A percentile compares a stretch with the other conserved stretches of the same genome.
These are phyloP conservation scores for Diarsia dahlii DNA, from an alignment of 2,888 invertebrate species.

Conservation along the genomic window DNA sequence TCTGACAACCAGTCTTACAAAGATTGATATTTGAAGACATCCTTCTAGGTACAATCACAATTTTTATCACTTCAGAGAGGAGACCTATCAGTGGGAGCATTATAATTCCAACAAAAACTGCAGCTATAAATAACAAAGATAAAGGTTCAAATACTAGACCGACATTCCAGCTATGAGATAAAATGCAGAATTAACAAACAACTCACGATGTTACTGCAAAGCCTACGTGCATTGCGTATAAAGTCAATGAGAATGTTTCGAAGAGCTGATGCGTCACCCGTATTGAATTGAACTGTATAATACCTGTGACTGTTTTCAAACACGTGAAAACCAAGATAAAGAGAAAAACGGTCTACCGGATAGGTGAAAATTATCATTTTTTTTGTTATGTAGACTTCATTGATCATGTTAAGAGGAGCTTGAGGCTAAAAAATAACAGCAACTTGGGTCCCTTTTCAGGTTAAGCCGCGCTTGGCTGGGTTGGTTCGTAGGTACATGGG, in stretches of 20 bases:
- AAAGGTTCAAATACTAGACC: slow-evolving; percentile 40
- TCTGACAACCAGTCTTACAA: too few species aligned
- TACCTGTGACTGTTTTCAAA: neutral
- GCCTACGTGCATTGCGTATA: slow-evolving; percentile 38
- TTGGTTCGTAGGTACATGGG: too few species aligned
- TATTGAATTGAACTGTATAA: slow-evolving; percentile 20
- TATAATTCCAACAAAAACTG: neutral
- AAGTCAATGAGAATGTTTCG: slow-evolving; percentile 10
- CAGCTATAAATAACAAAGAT: slow-evolving; percentile 20
- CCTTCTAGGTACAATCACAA: too few species aligned
- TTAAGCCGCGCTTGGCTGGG: too few species aligned
- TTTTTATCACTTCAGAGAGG: too few species aligned
- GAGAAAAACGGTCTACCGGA: neutral
- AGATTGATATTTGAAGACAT: too few species aligned
- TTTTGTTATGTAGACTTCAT: too few species aligned
- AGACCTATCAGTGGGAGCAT: neutral
- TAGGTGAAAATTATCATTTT: neutral
- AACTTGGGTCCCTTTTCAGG: too few species aligned
- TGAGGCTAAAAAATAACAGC: too few species aligned
- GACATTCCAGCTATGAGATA: slow-evolving; percentile 34
- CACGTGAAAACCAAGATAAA: slow-evolving; percentile 5
- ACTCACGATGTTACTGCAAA: slow-evolving; percentile 47
- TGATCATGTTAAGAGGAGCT: too few species aligned
- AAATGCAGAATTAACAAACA: slow-evolving; percentile 35
- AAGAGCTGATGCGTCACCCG: slow-evolving; percentile 37